phyloP scores from a whole-genome alignment of 2,113 vertebrate species.

The Cheilinus undulatus region DNA sequence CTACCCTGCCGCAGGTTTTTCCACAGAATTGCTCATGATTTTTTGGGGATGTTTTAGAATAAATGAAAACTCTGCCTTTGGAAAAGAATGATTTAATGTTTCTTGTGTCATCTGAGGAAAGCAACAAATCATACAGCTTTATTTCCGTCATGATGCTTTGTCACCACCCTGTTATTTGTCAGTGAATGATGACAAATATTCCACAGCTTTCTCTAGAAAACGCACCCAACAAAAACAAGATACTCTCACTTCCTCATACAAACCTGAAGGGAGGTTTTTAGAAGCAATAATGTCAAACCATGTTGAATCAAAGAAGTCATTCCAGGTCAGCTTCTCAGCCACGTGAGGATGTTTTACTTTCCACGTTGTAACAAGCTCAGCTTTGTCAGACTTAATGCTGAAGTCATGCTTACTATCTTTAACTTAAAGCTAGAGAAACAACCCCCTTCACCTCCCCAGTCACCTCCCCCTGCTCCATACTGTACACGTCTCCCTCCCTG shows the following conservation, averaged over 20 bases:
- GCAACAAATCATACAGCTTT: too few species aligned
- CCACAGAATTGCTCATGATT: not conserved
- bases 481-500: constrained; percentile 43
- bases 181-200: not conserved
- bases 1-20: too few species aligned
- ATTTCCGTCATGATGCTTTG: not conserved
- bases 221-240: constrained; percentile 7
- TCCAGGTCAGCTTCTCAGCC: constrained; percentile 46
- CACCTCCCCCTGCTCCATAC: constrained; percentile 31
- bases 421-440: constrained; percentile 50
- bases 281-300: constrained; percentile 5
- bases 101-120: not conserved
- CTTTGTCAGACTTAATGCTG: constrained; percentile 61
- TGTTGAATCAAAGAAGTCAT: constrained; percentile 18
- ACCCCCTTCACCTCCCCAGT: not conserved
- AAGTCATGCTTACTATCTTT: constrained; percentile 58
- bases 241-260: constrained; percentile 1
- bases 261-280: constrained; percentile 9
- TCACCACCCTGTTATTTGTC: not conserved
- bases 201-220: constrained; percentile 9
- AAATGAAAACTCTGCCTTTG: not conserved
- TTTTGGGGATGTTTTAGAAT: not conserved
- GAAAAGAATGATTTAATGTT: not conserved
- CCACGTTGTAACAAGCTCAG: constrained; percentile 49
- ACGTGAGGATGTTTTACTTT: constrained; percentile 37